These are phyloP conservation scores for Phalanger gymnotis DNA, from an alignment of 2,797 vertebrate species.

Conservation along the genomic window DNA sequence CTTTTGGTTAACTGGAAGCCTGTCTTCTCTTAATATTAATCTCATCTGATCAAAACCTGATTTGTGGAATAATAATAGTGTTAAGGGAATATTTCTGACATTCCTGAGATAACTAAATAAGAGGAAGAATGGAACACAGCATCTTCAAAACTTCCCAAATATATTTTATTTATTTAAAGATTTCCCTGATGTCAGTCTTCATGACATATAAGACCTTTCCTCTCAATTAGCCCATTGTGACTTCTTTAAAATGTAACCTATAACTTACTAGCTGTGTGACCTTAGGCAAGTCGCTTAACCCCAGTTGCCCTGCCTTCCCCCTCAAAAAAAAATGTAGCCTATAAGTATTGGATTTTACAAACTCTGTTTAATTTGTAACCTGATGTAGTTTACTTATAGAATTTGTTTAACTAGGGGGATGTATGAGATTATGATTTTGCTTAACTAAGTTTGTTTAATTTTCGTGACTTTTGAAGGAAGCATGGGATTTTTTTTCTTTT, in stretches of 20 bases:
- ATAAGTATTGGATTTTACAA: background rate
- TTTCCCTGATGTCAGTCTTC: background rate
- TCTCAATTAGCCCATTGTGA: background rate
- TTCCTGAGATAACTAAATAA: background rate
- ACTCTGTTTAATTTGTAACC: background rate
- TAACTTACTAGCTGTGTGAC: too few species aligned
- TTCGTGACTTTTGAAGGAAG: background rate
- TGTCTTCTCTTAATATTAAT: background rate
- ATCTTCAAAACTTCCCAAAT: background rate
- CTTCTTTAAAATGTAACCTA: background rate
- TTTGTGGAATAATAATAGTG: background rate
- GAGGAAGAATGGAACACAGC: background rate
- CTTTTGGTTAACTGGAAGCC: background rate
- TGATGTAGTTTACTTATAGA: background rate
- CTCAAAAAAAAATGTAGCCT: too few species aligned
- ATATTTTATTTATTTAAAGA: background rate
- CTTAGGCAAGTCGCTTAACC: too few species aligned
- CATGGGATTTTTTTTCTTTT: background rate
- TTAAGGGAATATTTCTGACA: background rate
- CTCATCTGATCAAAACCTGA: background rate
- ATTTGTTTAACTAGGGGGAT: background rate
- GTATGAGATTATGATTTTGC: too few species aligned
- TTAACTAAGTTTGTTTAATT: too few species aligned
- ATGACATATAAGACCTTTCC: background rate
- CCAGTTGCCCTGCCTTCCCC: too few species aligned